These are phyloP conservation scores for Synergus itoensis DNA, from an alignment of 2,888 invertebrate genomes.

Conservation along the genomic window DNA sequence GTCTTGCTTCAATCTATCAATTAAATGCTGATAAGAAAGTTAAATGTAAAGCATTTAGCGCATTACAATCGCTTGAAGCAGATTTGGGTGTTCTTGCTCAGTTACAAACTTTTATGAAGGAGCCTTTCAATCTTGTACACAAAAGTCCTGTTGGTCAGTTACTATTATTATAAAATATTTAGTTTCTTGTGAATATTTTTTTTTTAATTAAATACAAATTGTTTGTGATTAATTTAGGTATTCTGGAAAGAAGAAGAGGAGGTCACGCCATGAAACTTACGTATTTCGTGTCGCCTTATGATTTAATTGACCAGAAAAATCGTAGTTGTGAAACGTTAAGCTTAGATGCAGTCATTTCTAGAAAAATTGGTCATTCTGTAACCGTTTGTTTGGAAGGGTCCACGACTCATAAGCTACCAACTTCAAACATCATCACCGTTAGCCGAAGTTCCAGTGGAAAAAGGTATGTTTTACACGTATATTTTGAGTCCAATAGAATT, in stretches of 20 bases:
- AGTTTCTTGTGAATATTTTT: slow-evolving; percentile 28
- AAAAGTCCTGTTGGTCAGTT: slow-evolving; percentile 91
- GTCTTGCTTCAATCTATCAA: slow-evolving; percentile 94
- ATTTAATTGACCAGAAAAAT: slow-evolving; percentile 88
- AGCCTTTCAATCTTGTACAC: slow-evolving; percentile 87
- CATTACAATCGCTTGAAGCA: slow-evolving; percentile 93
- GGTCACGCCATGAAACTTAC: slow-evolving; percentile 95
- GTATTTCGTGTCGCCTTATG: slow-evolving; percentile 96
- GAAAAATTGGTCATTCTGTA: slow-evolving; percentile 90
- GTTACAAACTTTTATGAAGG: slow-evolving; percentile 86
- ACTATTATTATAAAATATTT: slow-evolving; percentile 23
- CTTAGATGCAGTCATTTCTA: slow-evolving; percentile 84
- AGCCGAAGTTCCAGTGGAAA: slow-evolving; percentile 86
- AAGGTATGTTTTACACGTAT: slow-evolving; percentile 79
- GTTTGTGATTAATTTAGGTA: slow-evolving; percentile 77
- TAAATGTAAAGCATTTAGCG: slow-evolving; percentile 95
- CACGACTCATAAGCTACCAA: slow-evolving; percentile 90
- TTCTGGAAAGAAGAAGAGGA: slow-evolving; percentile 74
- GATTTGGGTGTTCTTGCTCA: slow-evolving; percentile 91
- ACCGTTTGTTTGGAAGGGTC: slow-evolving; percentile 95
- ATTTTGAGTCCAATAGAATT: neutral
- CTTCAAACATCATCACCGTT: slow-evolving; percentile 84
- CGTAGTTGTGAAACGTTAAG: slow-evolving; percentile 87
- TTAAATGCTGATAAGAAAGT: slow-evolving; percentile 96
- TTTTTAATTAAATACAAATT: slow-evolving; percentile 24